Conservation (phyloP, 53 echinoderm and acorn worm genomes). For the Zoroaster sp. region DNA sequence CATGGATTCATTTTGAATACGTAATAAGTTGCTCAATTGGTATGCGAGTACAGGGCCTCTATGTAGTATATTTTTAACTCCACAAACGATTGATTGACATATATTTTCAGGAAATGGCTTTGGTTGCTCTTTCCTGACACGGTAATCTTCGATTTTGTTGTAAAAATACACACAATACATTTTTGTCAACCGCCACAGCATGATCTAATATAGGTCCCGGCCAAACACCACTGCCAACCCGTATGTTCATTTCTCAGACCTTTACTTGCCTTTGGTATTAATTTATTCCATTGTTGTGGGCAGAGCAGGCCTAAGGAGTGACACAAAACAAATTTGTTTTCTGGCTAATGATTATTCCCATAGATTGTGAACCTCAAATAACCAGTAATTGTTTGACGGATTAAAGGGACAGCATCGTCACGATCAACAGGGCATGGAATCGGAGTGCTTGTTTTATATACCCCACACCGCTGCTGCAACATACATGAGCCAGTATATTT, state of each 20-base stretch:
- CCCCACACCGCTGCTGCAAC: too few species aligned
- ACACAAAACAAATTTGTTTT: not conserved
- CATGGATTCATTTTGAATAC: not conserved
- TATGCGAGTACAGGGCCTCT: not conserved
- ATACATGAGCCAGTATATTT: too few species aligned
- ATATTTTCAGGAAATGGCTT: not conserved
- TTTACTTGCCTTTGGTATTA: too few species aligned
- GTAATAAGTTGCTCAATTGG: not conserved
- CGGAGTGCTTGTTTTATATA: too few species aligned
- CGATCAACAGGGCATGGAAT: too few species aligned
- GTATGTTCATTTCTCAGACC: not conserved
- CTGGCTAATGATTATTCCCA: not conserved
- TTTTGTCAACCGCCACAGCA: not conserved
- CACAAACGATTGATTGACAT: not conserved
- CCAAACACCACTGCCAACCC: not conserved
- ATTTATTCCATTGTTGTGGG: not conserved
- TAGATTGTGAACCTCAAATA: not conserved
- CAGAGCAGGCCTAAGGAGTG: not conserved
- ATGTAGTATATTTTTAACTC: not conserved
- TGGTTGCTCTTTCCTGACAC: not conserved
- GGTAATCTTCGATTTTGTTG: constrained; percentile 22
- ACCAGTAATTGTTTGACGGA: not conserved
- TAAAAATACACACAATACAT: not conserved
- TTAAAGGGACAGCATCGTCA: too few species aligned
- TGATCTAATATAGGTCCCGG: constrained; percentile 3